Base-by-base conservation (phyloP, 2,888 invertebrate species). In the Drosophila neonasuta region DNA sequence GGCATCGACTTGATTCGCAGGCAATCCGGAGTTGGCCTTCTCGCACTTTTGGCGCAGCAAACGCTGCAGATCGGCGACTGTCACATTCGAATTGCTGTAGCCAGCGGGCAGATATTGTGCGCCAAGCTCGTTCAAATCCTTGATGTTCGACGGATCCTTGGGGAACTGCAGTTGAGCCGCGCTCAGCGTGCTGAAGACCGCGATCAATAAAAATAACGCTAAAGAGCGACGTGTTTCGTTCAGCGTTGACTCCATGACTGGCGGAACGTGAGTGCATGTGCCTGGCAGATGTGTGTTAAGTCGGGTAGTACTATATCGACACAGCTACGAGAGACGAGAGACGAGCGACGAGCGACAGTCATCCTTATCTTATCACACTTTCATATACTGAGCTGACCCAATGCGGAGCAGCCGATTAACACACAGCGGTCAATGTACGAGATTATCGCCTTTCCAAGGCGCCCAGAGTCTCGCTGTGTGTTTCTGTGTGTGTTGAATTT, bases 21-120 rank as follows among this genome's bases (percentile, higher is more conserved):
- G 67, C 58, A 29, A 90, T 0, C 92, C 91, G 0, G 93, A 93
- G 0, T 92, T 92, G 74, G 94, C 93, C 68, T 93, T 92, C 17
- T 92, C 91, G 79, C 95, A 95, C 89, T 94, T 95, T 56, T 93
- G 92, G 79, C 92, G 92, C 42, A 95, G 89, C 2, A 92, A 80
- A 17, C 92, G 91, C 56, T 92, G 90, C 0, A 93, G 90, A 58
- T 94, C 92, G 9, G 92, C 92, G 11, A 81, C 10, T 0, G 74
- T 80, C 0, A 86, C 50, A 17, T 87, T 88, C 8, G 54, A 30
- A 11, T 55, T 42, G 1, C 52, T 50, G 44, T 80, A 72, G 34
- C 79, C 79, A 11, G 68, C 63, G 2, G 88, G 87, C 54, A 89
- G 30, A 29, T 78, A 89, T 8, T 77, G 70, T 2, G 77, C 52